Base-by-base conservation (phyloP, 2,113 vertebrate genomes). In the Tupaia tana region DNA sequence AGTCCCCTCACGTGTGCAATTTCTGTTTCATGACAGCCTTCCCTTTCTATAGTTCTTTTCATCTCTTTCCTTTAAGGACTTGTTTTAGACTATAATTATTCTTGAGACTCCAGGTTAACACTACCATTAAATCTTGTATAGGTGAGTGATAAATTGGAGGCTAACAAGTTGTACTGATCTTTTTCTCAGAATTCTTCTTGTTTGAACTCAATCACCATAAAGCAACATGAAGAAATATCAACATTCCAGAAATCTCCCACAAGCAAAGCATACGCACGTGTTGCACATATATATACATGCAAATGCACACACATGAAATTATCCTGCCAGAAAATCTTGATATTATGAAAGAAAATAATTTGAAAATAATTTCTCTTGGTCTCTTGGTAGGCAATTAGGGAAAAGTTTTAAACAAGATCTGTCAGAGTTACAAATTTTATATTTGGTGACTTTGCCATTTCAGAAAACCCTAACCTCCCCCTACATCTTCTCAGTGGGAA, bases 31-130 rank as follows among this genome's bases (percentile, higher is more conserved):
- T 90, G 86, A 86, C 93, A 96, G 82, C 0, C 0, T 91, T 79
- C 83, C 86, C 96, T 98, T 94, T 94, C 85, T 86, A 78, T 74
- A 85, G 86, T 93, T 97, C 93, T 86, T 97, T 95, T 98, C 91
- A 98, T 97, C 96, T 97, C 91, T 84, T 89, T 95, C 52, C 92
- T 95, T 91, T 79, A 94, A 97, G 95, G 89, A 66, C 91, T 91
- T 98, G 93, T 79, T 95, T 97, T 95, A 96, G 97, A 94, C 95
- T 89, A 64, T 97, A 95, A 98, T 98, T 98, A 97, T 93, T 91
- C 81, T 91, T 97, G 86, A 93, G 92, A 91, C 94, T 97, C 87
- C 70, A 61, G 86, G 94, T 98, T 97, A 96, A 97, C 97, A 91
- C 79, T 96, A 75, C 95, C 95, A 98, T 98, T 97, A 97, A 97